phyloP scores from a whole-genome alignment of 2,113 vertebrate genomes.

The Macaca mulatta region DNA sequence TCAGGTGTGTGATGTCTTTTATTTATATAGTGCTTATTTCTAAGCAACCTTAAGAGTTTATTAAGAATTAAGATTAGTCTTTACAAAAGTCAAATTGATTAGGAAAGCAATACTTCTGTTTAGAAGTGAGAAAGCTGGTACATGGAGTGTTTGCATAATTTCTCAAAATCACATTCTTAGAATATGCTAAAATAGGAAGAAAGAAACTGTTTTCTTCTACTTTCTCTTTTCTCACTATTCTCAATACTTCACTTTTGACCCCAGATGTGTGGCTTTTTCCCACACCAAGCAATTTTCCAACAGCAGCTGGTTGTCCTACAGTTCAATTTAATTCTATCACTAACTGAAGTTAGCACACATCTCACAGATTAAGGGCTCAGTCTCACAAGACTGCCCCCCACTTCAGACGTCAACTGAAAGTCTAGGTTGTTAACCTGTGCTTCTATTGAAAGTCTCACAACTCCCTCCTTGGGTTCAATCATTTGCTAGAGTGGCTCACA shows the following conservation, averaged over 20 bases:
- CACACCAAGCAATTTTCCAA: background rate
- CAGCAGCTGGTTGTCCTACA: background rate
- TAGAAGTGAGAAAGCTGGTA: background rate
- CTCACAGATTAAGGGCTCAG: background rate
- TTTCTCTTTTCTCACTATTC: background rate
- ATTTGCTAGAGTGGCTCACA: background rate
- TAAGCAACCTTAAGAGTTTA: slow-evolving; percentile 18
- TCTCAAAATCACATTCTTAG: background rate
- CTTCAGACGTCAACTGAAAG: background rate
- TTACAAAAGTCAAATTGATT: slow-evolving; percentile 36
- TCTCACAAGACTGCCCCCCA: background rate
- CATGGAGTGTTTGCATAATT: background rate
- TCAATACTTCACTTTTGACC: background rate
- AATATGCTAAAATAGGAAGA: background rate
- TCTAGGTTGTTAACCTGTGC: background rate
- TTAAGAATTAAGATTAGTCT: slow-evolving; percentile 52
- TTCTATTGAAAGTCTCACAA: background rate
- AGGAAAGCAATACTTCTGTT: slow-evolving; percentile 33
- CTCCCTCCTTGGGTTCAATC: background rate
- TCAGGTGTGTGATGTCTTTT: background rate
- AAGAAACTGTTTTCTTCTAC: background rate
- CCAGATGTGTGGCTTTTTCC: background rate
- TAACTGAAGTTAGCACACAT: background rate
- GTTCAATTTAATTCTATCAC: background rate
- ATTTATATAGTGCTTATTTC: slow-evolving; percentile 33